Percentiles rank a stretch among this genome's conserved stretches.
phyloP scores from a whole-genome alignment of 2,113 vertebrate genomes.

The Hipposideros armiger region DNA sequence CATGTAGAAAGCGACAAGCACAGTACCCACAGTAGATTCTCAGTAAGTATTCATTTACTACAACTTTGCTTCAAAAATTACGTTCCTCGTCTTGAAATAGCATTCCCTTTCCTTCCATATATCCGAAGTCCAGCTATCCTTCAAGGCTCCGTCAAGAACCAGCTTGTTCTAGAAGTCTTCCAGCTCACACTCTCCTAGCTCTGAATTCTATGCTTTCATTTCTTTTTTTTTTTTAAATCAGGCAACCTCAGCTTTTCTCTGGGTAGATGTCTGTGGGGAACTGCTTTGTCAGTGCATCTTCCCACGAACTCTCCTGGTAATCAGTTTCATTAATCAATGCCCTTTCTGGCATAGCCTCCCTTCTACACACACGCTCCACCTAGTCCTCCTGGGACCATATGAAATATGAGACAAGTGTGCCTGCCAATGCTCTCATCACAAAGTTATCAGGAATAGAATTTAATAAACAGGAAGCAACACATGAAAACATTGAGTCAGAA shows the following conservation, averaged over 20 bases:
- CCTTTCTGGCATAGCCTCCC: background rate
- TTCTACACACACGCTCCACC: background rate
- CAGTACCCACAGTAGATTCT: background rate
- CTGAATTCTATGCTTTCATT: background rate
- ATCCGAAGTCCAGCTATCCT: background rate
- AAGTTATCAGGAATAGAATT: conserved; percentile 43
- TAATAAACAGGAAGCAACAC: conserved; percentile 71
- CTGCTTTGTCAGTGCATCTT: background rate
- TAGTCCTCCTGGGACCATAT: background rate
- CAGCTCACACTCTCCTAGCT: background rate
- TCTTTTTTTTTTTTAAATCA: background rate
- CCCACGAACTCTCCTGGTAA: background rate
- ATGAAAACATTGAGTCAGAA: conserved; percentile 70
- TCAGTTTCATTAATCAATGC: background rate
- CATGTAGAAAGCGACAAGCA: background rate
- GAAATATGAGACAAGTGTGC: background rate
- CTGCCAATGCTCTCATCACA: conserved; percentile 44
- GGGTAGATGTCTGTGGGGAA: background rate
- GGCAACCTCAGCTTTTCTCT: background rate
- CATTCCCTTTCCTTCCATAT: background rate
- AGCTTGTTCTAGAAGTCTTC: background rate
- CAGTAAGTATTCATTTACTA: background rate
- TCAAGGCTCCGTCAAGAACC: background rate
- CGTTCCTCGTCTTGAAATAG: background rate
- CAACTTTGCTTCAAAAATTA: background rate